Conservation (phyloP, 2,888 invertebrate genomes). For the Antheraea yamamai region DNA sequence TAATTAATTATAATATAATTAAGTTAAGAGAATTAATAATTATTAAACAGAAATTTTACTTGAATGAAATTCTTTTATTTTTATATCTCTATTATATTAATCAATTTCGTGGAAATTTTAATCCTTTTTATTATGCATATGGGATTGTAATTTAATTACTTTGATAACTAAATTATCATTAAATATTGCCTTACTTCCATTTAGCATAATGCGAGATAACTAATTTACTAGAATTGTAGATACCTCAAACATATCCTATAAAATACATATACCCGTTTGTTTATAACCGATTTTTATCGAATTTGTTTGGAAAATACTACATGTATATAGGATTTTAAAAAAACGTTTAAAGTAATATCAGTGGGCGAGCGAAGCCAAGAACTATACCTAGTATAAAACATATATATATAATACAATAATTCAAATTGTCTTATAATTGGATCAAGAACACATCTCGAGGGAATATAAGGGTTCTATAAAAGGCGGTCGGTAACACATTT, state of each 20-base stretch:
- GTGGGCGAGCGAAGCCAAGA: not conserved
- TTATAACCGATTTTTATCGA: not conserved
- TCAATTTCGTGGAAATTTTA: not conserved
- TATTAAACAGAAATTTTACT: slow-evolving; percentile 64
- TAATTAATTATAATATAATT: slow-evolving; percentile 64
- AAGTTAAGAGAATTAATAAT: slow-evolving; percentile 62
- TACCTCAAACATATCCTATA: too few relatives aligned
- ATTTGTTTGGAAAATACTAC: not conserved
- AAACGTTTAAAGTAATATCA: not conserved
- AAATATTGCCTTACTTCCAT: too few relatives aligned
- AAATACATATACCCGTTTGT: not conserved
- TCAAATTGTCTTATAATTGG: not conserved
- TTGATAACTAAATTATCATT: too few relatives aligned
- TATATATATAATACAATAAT: not conserved
- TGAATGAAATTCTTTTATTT: slow-evolving; percentile 35
- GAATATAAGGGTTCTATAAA: not conserved
- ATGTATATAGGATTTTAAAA: not conserved
- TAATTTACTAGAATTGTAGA: too few relatives aligned
- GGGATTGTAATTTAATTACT: too few relatives aligned
- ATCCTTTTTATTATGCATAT: too few relatives aligned
- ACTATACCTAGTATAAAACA: not conserved
- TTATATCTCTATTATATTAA: not conserved
- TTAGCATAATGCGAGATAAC: too few relatives aligned
- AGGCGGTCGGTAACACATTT: too few relatives aligned
- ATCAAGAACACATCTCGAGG: not conserved